Evolutionary conservation across 2,113 vertebrate species (phyloP), one percentile per base, ranked within the genome.

Genomic region (Sinosuthora webbiana): DNA sequence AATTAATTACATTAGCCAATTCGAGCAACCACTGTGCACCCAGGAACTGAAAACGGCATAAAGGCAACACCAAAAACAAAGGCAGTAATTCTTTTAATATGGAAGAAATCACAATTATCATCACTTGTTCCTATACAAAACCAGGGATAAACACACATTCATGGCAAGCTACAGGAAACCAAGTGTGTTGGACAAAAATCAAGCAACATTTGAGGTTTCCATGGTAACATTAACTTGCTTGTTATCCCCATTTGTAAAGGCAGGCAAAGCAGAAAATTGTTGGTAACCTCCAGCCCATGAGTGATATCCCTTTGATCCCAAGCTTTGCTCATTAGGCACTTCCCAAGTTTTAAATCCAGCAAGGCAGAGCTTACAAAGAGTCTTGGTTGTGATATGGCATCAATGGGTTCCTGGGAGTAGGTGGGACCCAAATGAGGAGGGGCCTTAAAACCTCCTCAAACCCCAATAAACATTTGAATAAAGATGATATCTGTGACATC

Each of bases 1-100:
- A 87, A 93, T 91, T 79, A 91, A 93, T 42, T 28, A 28, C 24
- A 41, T 73, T 31, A 85, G 81, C 31, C 77, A 65, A 41, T 25
- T 83, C 21, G 68, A 85, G 88, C 50, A 62, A 37, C 33, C 18
- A 10, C 53, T 24, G 25, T 7, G 53, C 67, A 57, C 53, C 31
- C 37, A 35, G 5, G 28, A 18, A 64, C n/a, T 5, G 39, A 79
- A 63, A 15, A 14, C 28, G 23, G 53, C 16, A 3, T 14, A 35
- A 74, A 80, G 12, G 22, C 25, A 76, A 31, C 18, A 14, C 17
- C 75, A 57, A 23, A 41, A 47, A 12, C 47, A 73, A 56, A 44
- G 22, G 41, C 7, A 69, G 30, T 0, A 41, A 53, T 22, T 81
- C 45, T 47, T 53, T 20, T 35, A n/a, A n/a, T 70, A 9, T 3